phyloP scores from a whole-genome alignment of 2,797 vertebrate genomes.

The Anabacerthia variegaticeps region DNA sequence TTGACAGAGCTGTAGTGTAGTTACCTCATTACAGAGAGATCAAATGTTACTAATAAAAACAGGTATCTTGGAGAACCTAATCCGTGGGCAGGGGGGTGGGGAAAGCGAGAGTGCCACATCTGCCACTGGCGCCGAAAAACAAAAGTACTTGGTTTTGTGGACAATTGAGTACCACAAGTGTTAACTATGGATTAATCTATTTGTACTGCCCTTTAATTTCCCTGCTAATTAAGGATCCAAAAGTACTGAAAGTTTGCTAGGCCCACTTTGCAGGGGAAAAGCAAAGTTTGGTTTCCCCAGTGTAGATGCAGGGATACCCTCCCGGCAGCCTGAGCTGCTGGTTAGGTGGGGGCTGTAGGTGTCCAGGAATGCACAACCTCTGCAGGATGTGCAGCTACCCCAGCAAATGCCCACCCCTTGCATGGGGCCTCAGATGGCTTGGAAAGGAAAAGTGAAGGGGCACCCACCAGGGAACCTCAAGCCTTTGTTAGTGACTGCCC shows the following conservation, averaged over 20 bases:
- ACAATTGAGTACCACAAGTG: neutral
- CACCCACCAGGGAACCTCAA: neutral
- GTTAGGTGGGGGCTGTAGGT: accelerated
- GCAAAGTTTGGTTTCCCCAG: neutral
- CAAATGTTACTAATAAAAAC: constrained; percentile 35
- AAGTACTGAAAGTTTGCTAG: neutral
- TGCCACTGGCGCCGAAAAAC: neutral
- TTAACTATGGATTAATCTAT: neutral
- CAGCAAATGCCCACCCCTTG: neutral
- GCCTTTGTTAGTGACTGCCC: neutral
- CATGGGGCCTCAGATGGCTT: neutral
- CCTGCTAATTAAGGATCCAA: neutral
- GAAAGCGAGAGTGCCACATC: neutral
- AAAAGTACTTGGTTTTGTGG: neutral
- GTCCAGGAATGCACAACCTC: neutral
- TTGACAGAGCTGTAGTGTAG: neutral
- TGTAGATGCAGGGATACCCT: accelerated
- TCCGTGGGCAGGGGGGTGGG: too few relatives aligned
- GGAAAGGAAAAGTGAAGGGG: neutral
- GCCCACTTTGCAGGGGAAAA: neutral
- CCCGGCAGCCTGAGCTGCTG: neutral
- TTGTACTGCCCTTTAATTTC: neutral
- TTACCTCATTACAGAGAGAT: constrained; percentile 14
- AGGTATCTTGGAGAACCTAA: neutral
- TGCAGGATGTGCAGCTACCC: neutral